phyloP scores from a whole-genome alignment of 2,113 vertebrate genomes.

The Ictalurus punctatus region DNA sequence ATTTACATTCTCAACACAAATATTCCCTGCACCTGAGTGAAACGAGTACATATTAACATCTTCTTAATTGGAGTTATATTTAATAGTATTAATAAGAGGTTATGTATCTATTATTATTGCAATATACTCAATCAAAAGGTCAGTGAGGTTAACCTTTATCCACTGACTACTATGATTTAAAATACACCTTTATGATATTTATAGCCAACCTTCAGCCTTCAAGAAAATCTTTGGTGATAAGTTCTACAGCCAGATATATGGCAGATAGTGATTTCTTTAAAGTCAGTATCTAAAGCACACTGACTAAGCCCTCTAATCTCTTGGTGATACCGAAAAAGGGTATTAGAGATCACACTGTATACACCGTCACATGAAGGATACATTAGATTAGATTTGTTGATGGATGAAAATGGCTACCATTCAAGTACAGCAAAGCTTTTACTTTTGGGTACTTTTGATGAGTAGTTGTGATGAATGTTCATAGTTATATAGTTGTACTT shows the following conservation, averaged over 20 bases:
- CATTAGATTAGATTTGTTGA: constrained; percentile 28
- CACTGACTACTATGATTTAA: constrained; percentile 28
- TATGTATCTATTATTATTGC: neutral
- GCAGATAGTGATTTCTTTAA: constrained; percentile 25
- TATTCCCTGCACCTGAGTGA: neutral
- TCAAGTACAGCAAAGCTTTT: neutral
- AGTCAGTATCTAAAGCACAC: constrained; percentile 21
- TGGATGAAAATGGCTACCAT: constrained; percentile 15
- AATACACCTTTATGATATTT: neutral
- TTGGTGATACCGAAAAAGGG: constrained; percentile 21
- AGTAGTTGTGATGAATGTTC: neutral
- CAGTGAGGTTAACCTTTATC: constrained; percentile 8
- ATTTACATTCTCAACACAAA: neutral
- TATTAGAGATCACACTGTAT: constrained; percentile 34
- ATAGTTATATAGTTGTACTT: neutral
- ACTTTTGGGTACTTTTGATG: neutral
- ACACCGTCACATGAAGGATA: constrained; percentile 15
- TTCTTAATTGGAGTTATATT: neutral
- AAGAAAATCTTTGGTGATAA: neutral
- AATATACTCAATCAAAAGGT: neutral
- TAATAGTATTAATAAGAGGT: neutral
- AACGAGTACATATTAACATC: neutral
- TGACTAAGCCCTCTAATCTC: constrained; percentile 45
- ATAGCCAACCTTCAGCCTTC: neutral
- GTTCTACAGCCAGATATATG: constrained; percentile 41